Percentiles rank a stretch among this genome's conserved stretches.
Evolutionary conservation across 2,113 vertebrate genomes (phyloP).

Genomic region (Strix uralensis): DNA sequence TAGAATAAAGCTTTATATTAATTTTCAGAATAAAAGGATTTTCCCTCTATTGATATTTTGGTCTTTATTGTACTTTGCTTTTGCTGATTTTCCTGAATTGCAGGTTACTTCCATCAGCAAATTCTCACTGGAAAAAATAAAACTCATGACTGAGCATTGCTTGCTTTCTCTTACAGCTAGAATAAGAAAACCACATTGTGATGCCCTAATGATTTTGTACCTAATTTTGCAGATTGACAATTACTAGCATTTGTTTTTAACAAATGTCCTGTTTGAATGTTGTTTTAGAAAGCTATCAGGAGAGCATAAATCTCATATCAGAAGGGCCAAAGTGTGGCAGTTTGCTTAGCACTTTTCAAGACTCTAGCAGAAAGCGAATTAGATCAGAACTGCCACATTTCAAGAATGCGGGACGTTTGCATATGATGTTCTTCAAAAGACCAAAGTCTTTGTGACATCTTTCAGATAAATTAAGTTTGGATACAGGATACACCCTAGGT

Average conservation of each 20-base stretch:
- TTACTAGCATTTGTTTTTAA: neutral
- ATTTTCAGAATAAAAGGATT: neutral
- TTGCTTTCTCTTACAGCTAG: neutral
- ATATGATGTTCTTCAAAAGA: neutral
- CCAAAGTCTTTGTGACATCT: neutral
- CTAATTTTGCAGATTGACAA: neutral
- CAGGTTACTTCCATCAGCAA: constrained; percentile 9
- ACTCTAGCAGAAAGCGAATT: neutral
- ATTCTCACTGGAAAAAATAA: constrained; percentile 34
- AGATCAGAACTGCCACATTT: neutral
- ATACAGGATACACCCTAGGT: neutral
- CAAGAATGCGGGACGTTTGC: neutral
- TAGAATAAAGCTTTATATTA: neutral
- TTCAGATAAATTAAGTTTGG: neutral
- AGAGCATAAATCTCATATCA: neutral
- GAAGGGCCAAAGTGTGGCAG: neutral
- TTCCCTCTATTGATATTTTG: neutral
- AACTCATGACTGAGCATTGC: neutral
- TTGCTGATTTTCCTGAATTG: constrained; percentile 10
- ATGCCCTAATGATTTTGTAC: neutral
- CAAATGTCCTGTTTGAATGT: neutral
- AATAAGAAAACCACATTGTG: neutral
- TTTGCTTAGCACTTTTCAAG: neutral
- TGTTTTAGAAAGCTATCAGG: neutral
- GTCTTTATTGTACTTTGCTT: neutral